Conservation (phyloP, 2,113 vertebrate genomes). For the Rhombomys opimus region DNA sequence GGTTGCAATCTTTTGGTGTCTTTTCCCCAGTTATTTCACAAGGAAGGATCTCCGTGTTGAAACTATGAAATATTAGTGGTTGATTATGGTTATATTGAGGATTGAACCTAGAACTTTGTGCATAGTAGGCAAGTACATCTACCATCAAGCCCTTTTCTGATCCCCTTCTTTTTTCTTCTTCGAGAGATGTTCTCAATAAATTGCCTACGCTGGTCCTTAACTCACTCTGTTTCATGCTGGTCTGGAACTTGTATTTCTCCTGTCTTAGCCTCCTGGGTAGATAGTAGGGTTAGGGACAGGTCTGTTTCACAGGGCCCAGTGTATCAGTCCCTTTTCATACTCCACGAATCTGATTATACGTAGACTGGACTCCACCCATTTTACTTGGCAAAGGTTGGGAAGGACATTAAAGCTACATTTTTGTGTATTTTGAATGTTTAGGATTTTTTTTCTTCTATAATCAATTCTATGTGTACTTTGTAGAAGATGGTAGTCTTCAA, state of each 20-base stretch:
- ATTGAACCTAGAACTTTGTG: neutral
- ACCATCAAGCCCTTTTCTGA: neutral
- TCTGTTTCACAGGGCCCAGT: neutral
- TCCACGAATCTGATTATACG: neutral
- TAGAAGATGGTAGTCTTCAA: neutral
- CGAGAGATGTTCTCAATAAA: neutral
- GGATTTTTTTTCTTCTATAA: conserved; percentile 20
- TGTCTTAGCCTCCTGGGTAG: neutral
- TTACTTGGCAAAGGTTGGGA: conserved; percentile 33
- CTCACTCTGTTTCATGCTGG: neutral
- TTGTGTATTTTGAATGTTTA: neutral
- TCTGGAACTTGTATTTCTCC: neutral
- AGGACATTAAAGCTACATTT: neutral
- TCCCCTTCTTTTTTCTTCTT: rapidly evolving
- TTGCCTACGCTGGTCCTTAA: neutral
- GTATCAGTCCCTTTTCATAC: neutral
- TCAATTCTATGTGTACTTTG: neutral
- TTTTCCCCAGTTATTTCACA: neutral
- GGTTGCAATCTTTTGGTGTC: neutral
- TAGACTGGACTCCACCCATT: neutral
- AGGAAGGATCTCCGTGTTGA: neutral
- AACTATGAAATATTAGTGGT: neutral
- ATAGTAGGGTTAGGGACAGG: neutral
- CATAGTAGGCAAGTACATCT: neutral
- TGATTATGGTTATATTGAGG: neutral